Evolutionary conservation across 2,888 invertebrate species (phyloP).

Genomic region (Gandaritis pyraliata): DNA sequence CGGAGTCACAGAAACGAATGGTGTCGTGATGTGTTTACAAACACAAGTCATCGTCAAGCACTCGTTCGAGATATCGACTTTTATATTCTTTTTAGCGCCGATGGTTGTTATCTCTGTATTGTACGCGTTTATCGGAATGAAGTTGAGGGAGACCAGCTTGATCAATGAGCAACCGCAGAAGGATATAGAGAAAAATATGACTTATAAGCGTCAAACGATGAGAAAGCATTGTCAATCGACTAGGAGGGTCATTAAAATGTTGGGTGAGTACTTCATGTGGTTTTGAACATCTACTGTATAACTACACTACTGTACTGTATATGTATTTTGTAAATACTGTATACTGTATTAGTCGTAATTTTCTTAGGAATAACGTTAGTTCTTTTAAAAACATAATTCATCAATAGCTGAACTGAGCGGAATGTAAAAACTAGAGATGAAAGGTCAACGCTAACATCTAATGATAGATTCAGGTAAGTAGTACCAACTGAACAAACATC

Average conservation of each 20-base stretch:
- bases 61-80: conserved; percentile 88
- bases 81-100: conserved; percentile 90
- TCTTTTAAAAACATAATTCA: no score
- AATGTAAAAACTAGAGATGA: neutral
- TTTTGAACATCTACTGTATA: no score
- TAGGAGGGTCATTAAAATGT: conserved; percentile 89
- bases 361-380: no score
- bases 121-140: conserved; percentile 87
- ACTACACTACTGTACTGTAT: no score
- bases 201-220: conserved; percentile 55
- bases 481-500: neutral
- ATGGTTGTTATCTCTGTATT: conserved; percentile 91
- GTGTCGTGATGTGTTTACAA: conserved; percentile 78
- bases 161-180: conserved; percentile 59
- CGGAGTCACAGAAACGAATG: conserved; percentile 67
- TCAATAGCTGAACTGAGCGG: neutral
- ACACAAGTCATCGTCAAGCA: conserved; percentile 82
- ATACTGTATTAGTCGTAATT: no score
- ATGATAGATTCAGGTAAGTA: neutral
- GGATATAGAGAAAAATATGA: conserved; percentile 52
- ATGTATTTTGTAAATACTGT: no score
- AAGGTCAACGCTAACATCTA: neutral
- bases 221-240: conserved; percentile 85
- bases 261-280: conserved; percentile 81
- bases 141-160: conserved; percentile 79